A percentile compares a stretch with the other conserved stretches of the same genome.
Evolutionary conservation across 2,797 vertebrate species (phyloP).

Genomic region (Peromyscus attwateri): DNA sequence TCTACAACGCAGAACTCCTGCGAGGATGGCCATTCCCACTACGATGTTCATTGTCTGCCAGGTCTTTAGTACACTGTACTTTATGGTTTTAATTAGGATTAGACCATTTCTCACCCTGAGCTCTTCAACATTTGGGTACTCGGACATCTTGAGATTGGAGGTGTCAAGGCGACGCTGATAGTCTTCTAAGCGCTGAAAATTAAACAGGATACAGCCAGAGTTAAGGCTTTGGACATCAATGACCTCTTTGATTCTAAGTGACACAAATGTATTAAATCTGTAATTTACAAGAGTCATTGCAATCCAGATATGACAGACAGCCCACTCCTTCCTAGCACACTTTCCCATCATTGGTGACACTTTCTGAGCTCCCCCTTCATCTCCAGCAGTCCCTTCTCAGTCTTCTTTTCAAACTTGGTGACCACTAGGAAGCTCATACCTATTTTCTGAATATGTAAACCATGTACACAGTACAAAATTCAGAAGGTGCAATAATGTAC

Average conservation of each 20-base stretch:
- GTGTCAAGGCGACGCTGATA: slow-evolving; percentile 97
- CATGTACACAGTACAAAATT: slow-evolving; percentile 7
- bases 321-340: not conserved
- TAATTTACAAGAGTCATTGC: slow-evolving; percentile 10
- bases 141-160: slow-evolving; percentile 95
- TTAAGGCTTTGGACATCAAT: slow-evolving; percentile 48
- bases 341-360: not conserved
- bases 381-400: slow-evolving; percentile 15
- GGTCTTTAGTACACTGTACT: slow-evolving; percentile 48
- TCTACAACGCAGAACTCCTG: slow-evolving; percentile 25
- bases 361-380: not conserved
- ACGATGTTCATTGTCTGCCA: slow-evolving; percentile 38
- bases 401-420: slow-evolving; percentile 57
- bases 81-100: slow-evolving; percentile 54
- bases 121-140: slow-evolving; percentile 96
- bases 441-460: slow-evolving; percentile 51
- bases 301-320: not conserved
- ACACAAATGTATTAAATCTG: not conserved
- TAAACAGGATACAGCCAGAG: slow-evolving; percentile 9
- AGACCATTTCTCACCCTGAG: slow-evolving; percentile 91
- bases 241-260: not conserved
- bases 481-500: slow-evolving; percentile 30
- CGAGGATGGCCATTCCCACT: not conserved
- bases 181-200: slow-evolving; percentile 93
- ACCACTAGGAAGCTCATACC: slow-evolving; percentile 18